Conservation (phyloP, 2,797 vertebrate genomes). For the Sebastes reedi region DNA sequence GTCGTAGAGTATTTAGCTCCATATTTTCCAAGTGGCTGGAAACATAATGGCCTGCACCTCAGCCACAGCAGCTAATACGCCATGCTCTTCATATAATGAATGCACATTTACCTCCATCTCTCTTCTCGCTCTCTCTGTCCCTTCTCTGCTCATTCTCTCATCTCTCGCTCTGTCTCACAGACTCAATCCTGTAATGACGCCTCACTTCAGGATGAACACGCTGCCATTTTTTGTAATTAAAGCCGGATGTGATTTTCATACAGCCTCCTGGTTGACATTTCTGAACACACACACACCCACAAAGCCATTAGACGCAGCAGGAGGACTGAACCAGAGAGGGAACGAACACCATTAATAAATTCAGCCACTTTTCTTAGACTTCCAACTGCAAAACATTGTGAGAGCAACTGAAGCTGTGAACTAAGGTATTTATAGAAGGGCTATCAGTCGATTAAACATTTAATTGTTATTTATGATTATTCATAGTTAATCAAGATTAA, state of each 20-base stretch:
- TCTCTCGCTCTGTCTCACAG: constrained; percentile 46
- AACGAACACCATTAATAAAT: constrained; percentile 16
- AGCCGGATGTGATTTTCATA: constrained; percentile 64
- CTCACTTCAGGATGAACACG: constrained; percentile 60
- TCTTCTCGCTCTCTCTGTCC: background rate
- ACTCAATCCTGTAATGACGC: constrained; percentile 53
- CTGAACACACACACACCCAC: constrained; percentile 7
- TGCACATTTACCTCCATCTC: constrained; percentile 51
- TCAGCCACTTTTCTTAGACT: background rate
- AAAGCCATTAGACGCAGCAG: constrained; percentile 25
- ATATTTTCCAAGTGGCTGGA: constrained; percentile 65
- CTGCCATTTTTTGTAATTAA: constrained; percentile 75
- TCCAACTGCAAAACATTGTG: background rate
- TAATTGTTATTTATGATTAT: too few species aligned
- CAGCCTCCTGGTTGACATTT: constrained; percentile 75
- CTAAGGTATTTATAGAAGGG: background rate
- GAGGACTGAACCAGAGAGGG: constrained; percentile 16
- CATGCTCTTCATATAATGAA: constrained; percentile 51
- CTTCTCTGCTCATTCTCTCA: constrained; percentile 44
- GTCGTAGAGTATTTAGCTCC: constrained; percentile 23
- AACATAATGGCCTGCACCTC: constrained; percentile 53
- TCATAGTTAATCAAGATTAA: too few species aligned
- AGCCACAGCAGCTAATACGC: constrained; percentile 40
- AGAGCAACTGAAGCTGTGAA: background rate
- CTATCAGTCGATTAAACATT: too few species aligned